A percentile compares a stretch with the other conserved stretches of the same genome.
These are phyloP conservation scores for Sebastes nivosus DNA, from an alignment of 2,797 vertebrate genomes.

Conservation along the genomic window DNA sequence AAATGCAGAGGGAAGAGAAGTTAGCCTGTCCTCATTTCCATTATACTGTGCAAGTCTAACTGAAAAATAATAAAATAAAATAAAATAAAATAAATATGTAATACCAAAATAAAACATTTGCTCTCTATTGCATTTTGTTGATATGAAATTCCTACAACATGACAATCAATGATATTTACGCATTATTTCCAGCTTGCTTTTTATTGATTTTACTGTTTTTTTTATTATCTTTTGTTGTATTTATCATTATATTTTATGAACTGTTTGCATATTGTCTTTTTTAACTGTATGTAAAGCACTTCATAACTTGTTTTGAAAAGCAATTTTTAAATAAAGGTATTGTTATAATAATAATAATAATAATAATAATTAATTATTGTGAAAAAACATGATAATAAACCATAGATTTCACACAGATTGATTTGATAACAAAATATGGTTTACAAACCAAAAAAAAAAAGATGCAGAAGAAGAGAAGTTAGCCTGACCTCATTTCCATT, in stretches of 20 bases:
- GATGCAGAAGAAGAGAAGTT: too few relatives aligned
- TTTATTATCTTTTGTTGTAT: background rate
- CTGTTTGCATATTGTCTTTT: background rate
- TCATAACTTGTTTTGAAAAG: background rate
- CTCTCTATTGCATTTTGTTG: background rate
- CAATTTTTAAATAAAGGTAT: background rate
- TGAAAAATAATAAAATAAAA: background rate
- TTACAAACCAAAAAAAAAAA: background rate
- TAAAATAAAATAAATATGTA: background rate
- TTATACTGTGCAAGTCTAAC: background rate
- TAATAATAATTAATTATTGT: background rate
- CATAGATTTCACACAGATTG: background rate
- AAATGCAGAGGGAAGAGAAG: conserved; percentile 5
- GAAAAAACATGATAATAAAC: background rate
- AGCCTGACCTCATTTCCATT: conserved; percentile 17
- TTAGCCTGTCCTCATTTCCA: conserved; percentile 31
- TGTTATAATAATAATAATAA: background rate
- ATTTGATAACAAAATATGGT: background rate
- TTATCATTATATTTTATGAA: background rate
- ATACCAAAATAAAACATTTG: background rate
- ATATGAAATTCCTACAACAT: background rate
- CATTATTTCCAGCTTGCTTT: background rate
- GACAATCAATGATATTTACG: background rate
- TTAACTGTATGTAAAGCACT: background rate
- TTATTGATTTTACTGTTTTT: background rate